Conservation (phyloP, 2,113 vertebrate genomes). For the Tragelaphus scriptus region DNA sequence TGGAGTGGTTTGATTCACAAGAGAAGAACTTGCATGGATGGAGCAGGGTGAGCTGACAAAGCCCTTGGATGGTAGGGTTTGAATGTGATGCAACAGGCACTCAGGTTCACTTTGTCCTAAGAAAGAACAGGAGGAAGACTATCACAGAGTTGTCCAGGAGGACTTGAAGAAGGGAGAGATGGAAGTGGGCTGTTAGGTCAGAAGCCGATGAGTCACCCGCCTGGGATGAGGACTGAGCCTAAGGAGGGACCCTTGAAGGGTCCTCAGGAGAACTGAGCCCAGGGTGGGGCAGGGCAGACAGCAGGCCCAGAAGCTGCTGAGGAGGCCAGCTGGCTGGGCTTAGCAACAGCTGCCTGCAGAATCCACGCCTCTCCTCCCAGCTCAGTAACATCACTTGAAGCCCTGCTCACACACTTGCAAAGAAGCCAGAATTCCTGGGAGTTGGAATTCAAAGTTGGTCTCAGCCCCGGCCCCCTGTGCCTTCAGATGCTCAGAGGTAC, state of each 20-base stretch:
- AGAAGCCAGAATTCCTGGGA: not conserved
- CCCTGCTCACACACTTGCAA: not conserved
- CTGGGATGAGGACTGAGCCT: not conserved
- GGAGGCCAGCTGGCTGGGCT: not conserved
- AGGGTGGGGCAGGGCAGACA: not conserved
- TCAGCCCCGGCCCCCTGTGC: not conserved
- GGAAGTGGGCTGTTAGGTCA: not conserved
- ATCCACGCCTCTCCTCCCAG: not conserved
- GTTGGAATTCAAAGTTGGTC: not conserved
- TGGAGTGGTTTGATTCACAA: rapidly evolving
- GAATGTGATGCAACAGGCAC: not conserved
- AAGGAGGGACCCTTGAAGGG: not conserved
- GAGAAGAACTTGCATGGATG: not conserved
- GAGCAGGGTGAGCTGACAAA: not conserved
- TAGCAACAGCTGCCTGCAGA: not conserved
- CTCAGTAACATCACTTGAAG: not conserved
- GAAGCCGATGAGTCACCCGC: not conserved
- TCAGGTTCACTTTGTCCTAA: not conserved
- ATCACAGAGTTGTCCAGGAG: not conserved
- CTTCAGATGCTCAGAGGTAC: not conserved
- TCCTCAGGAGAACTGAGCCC: not conserved
- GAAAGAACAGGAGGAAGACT: not conserved
- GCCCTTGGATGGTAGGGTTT: no score
- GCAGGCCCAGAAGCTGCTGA: not conserved
- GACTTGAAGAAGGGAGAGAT: not conserved